These are phyloP conservation scores for Alentia gelatinosa DNA, from an alignment of 2,888 invertebrate genomes.

Conservation along the genomic window DNA sequence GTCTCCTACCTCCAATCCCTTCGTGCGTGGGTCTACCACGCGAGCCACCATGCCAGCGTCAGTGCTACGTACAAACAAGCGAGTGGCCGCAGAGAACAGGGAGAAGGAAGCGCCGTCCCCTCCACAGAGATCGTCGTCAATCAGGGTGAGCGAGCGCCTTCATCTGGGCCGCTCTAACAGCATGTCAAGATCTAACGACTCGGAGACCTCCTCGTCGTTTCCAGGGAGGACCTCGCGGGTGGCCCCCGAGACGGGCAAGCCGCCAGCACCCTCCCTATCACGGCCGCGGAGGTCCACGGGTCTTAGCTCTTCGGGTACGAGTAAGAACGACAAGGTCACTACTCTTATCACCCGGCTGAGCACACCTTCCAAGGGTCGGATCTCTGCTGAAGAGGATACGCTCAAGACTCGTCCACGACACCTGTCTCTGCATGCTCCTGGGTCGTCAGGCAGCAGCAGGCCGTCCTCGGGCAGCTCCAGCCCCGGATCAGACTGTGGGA, in stretches of 20 bases:
- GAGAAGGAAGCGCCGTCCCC: conserved; percentile 61
- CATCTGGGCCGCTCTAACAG: conserved; percentile 7
- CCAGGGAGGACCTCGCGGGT: neutral
- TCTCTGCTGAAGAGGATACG: neutral
- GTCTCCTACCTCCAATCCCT: conserved; percentile 49
- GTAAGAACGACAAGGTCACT: neutral
- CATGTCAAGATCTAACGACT: neutral
- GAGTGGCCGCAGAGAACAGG: conserved; percentile 57
- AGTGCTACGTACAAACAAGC: conserved; percentile 60
- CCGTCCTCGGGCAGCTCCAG: neutral
- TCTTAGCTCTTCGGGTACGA: neutral
- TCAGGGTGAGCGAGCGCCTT: conserved; percentile 55
- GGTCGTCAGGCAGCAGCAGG: conserved; percentile 40
- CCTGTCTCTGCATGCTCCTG: conserved; percentile 61
- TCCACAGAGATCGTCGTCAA: conserved; percentile 64
- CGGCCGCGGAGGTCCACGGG: neutral
- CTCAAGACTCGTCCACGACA: conserved; percentile 63
- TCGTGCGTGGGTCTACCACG: conserved; percentile 61
- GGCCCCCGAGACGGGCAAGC: neutral
- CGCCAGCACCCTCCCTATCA: neutral
- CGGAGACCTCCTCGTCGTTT: neutral
- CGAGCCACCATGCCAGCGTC: conserved; percentile 66
- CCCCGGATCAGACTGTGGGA: conserved; percentile 60
- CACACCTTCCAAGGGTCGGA: neutral
- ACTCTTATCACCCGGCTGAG: conserved; percentile 30